Percentiles rank a stretch among this genome's conserved stretches.
Conservation (phyloP, 2,888 invertebrate species). For the Hoplodrina blanda region DNA sequence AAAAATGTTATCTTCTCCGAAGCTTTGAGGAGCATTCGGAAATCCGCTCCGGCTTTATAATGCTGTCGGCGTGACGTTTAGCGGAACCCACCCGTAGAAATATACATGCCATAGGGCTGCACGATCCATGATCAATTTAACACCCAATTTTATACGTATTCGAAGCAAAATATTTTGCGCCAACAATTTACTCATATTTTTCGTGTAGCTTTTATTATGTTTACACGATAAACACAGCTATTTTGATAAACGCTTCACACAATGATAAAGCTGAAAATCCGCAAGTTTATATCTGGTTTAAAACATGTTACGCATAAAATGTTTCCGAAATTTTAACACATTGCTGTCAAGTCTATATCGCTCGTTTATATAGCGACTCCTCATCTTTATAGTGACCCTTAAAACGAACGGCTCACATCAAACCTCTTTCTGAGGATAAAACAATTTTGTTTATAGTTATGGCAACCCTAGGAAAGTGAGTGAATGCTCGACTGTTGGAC, state of each 20-base stretch:
- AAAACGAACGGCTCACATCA: conserved; percentile 54
- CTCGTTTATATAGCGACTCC: conserved; percentile 51
- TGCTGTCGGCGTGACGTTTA: conserved; percentile 71
- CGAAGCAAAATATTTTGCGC: neutral
- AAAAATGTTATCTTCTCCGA: conserved; percentile 70
- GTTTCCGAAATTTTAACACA: conserved; percentile 25
- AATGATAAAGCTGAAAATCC: conserved; percentile 25
- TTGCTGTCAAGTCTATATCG: conserved; percentile 32
- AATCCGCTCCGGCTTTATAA: conserved; percentile 79
- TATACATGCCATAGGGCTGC: conserved; percentile 70
- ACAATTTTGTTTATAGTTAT: conserved; percentile 64
- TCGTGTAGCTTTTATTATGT: conserved; percentile 5
- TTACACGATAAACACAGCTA: conserved; percentile 19
- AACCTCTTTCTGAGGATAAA: conserved; percentile 56
- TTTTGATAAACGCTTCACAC: conserved; percentile 28
- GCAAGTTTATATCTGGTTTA: conserved; percentile 12
- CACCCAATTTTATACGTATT: neutral
- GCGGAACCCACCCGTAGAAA: conserved; percentile 68
- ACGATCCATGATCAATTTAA: neutral
- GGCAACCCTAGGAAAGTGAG: conserved; percentile 74
- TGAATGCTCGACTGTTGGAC: conserved; percentile 81
- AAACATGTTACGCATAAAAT: conserved; percentile 11
- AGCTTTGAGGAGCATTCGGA: conserved; percentile 77
- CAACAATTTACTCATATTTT: neutral
- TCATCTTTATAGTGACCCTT: conserved; percentile 54